Conservation (phyloP, 1,140 invertebrate genomes). For the Procambarus clarkii region DNA sequence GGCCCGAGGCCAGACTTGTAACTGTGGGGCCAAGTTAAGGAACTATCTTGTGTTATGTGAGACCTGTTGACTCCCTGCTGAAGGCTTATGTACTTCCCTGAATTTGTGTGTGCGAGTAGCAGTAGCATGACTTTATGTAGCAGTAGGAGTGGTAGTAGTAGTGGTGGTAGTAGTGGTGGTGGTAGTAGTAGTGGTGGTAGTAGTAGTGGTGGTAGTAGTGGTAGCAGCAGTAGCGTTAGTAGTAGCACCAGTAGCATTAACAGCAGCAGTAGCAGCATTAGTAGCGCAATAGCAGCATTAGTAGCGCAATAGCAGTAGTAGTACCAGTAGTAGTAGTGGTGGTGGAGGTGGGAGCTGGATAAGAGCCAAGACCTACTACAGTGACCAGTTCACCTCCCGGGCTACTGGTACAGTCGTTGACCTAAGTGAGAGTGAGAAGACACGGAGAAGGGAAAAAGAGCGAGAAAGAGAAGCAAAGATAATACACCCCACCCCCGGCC, state of each 20-base stretch:
- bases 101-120: no score
- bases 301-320: background rate
- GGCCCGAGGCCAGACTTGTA: no score
- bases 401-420: constrained; percentile 4
- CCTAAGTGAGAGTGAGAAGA: background rate
- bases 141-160: background rate
- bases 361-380: background rate
- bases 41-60: no score
- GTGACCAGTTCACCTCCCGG: background rate
- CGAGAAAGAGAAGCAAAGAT: background rate
- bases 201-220: no score
- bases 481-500: background rate
- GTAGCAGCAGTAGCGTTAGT: no score
- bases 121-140: no score
- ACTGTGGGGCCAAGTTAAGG: no score
- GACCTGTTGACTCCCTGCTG: no score
- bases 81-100: no score
- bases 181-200: background rate
- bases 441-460: no score
- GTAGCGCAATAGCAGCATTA: background rate
- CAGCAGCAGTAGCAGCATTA: background rate
- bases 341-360: background rate
- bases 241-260: no score
- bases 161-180: background rate
- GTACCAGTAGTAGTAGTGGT: background rate